phyloP scores from a whole-genome alignment of 2,888 invertebrate genomes.

The Cephus rjabovi region DNA sequence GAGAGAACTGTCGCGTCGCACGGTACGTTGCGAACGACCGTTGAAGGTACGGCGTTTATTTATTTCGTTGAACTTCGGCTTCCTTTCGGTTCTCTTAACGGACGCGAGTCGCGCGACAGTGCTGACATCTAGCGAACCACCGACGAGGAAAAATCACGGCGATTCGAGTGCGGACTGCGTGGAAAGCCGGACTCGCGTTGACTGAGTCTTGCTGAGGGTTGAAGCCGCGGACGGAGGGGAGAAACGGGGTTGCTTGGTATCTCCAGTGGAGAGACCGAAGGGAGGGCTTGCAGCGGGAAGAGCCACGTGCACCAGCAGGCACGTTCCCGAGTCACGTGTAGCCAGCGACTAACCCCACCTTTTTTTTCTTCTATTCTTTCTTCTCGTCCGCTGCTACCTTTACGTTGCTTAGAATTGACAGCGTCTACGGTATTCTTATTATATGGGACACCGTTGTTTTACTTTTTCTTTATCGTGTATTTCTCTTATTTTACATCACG shows the following conservation, averaged over 20 bases:
- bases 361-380: not conserved
- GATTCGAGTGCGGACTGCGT: conserved; percentile 19
- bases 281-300: conserved; percentile 36
- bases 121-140: not conserved
- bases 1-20: conserved; percentile 9
- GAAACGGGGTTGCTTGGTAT: conserved; percentile 32
- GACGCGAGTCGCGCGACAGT: no score
- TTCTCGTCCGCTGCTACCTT: no score
- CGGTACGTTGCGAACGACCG: conserved; percentile 5
- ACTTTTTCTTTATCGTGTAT: no score
- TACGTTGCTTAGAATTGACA: no score
- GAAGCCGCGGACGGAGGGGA: conserved; percentile 21
- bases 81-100: no score
- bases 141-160: not conserved
- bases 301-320: conserved; percentile 61
- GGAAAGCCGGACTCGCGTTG: conserved; percentile 31
- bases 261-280: conserved; percentile 13
- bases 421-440: no score
- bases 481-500: no score
- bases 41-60: no score
- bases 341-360: conserved; percentile 5
- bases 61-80: no score
- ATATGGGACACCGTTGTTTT: no score
- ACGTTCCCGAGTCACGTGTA: conserved; percentile 63
- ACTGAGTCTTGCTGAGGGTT: conserved; percentile 44